Base-by-base conservation (phyloP, 2,888 invertebrate genomes). In the Nematopogon swammerdamellus region DNA sequence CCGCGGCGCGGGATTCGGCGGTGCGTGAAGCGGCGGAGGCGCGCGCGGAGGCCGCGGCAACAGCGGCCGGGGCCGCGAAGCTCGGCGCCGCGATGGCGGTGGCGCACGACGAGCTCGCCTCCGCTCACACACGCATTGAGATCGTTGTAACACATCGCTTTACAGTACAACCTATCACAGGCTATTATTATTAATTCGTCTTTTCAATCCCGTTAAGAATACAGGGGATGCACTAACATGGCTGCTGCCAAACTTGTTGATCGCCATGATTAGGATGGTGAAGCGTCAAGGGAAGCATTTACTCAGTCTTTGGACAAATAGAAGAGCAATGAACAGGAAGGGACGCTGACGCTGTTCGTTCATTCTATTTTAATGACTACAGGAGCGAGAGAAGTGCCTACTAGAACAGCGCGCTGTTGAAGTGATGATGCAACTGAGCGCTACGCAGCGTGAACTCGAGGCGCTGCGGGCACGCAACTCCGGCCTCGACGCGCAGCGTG, bases 341-440 rank as follows among this genome's bases (percentile, higher is more conserved):
- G n/a, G n/a, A n/a, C n/a, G n/a, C n/a, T n/a, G n/a, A n/a, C n/a
- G n/a, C n/a, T n/a, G n/a, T 17, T 25, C 45, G 16, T 8, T 47
- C 18, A 19, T 6, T 11, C 16, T 8, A 16, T 16, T 14, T 14
- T 44, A 11, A n/a, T n/a, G n/a, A n/a, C n/a, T 19, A n/a, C 50
- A 77, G 77, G 74, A 75, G 44, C 66, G 70, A n/a, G 71, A 76
- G 53, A 61, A 70, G 30, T 53, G 50, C 2, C 59, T 68, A 18
- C 58, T 71, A 48, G 73, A 76, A 65, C 71, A 72, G 14, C 68
- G 69, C 51, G 70, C 64, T 54, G 46, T 57, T 1, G 75, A 75
- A 52, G 59, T 70, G 58, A 60, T 63, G 1, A 54, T 51, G 2
- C 65, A 69, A 57, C 53, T 67, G 19, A 60, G 54, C 47, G 49